Base-by-base conservation (phyloP, 2,888 invertebrate species). In the Plebejus anna region DNA sequence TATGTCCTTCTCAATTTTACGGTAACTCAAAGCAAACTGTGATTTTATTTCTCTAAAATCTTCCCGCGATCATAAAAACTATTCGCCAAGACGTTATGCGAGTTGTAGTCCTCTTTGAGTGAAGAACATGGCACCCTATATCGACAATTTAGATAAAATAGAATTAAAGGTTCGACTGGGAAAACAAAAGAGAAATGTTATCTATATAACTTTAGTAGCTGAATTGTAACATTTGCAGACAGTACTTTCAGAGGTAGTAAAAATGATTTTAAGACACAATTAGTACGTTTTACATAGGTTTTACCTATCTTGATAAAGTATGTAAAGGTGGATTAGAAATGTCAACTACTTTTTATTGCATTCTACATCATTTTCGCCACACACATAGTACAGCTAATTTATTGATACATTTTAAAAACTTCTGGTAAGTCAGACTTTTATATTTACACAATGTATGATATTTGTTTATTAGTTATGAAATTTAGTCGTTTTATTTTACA, bases 71-170 rank as follows among this genome's bases (percentile, higher is more conserved):
- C 42, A 47, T 28, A 72, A 72, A 72, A 72, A 11, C 72, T 72
- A 47, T 72, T 72, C 47, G 47, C 28, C 7, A 22, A 47, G 22
- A 28, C 22, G 28, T 51, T 72, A 72, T 66, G 32, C 28, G 66
- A 42, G 72, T 28, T 72, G 47, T 73, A 55, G 47, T 32, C 32
- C 51, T 72, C 47, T 72, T 51, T 73, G 73, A 73, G 55, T 32
- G 55, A 73, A 73, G 7, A 51, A 32, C 73, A 32, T 51, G 47
- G 11, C n/a, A 22, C 47, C 73, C 47, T 73, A 55, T 32, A n/a
- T 13, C 7, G 55, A 51, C 55, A 51, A 73, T 73, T 55, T 55
- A 55, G 73, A 73, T 73, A 73, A 73, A 73, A 73, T 7, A 55
- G 51, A 73, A 73, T 22, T 22, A 73, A 73, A 73, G 73, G 73